Base-by-base conservation (phyloP, 2,113 vertebrate genomes). In the Amblyopsis rosae region DNA sequence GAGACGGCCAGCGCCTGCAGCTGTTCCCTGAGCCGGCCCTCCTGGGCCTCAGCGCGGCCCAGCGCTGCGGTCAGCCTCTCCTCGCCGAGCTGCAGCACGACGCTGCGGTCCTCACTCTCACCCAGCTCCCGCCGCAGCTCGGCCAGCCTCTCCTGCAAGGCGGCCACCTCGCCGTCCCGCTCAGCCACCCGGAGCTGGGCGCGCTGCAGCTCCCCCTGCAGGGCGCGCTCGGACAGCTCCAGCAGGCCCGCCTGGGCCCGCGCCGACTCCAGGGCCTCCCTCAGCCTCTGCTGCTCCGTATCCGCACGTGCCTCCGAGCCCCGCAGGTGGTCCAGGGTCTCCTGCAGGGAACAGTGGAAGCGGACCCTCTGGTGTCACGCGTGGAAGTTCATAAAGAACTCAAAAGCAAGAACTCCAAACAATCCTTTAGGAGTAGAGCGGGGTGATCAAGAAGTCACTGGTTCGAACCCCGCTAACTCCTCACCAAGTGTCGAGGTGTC, bases 201-300 rank as follows among this genome's bases (percentile, higher is more conserved):
- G 59, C 89, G 82, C 73, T 94, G 92, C 0, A 93, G 81, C 72
- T 94, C 92, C 12, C 91, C 92, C 64, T 94, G 92, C 0, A 91
- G 70, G 13, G 89, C 82, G 35, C 86, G 73, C 1, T 84, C 82
- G 13, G 76, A 79, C 17, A 94, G 79, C 82, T 95, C 91, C 68
- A 94, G 76, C 3, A 69, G 80, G 63, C 76, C 84, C 6, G 57
- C 87, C 57, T 87, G 86, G 33, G 12, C 79, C 76, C 94, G 90
- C n/a, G 86, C 81, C 0, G 76, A 83, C 50, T 93, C 92, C 56
- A 93, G 84, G 17, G 81, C 80, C 55, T 93, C 90, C 72, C 90
- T 93, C 17, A 93, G 82, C 68, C 82, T 89, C 64, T 61, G 72
- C 1, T 87, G 86, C 41, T 93, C 93, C 1, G 71, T 79, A 50